Evolutionary conservation across 37 sponge, comb jelly and placozoan genomes (phyloP).

Genomic region (Ianthella basta): DNA sequence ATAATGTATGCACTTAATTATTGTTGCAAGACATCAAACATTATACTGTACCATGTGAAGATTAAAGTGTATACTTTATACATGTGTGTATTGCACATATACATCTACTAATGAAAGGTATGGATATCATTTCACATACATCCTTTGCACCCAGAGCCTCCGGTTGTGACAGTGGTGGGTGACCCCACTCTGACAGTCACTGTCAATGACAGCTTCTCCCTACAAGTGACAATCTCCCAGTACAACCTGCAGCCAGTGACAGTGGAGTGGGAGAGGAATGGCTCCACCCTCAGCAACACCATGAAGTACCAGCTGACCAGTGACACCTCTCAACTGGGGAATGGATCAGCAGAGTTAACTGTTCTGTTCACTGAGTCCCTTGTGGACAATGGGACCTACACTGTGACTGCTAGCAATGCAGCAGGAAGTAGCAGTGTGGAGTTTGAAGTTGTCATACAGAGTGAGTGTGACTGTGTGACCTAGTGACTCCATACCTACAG

Average conservation of each 20-base stretch:
- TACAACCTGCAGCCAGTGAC: conserved; percentile 36
- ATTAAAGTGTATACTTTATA: too few relatives aligned
- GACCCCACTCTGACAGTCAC: conserved; percentile 17
- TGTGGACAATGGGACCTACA: conserved; percentile 30
- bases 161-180: conserved; percentile 21
- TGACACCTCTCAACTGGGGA: neutral
- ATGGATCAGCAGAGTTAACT: conserved; percentile 22
- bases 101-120: too few relatives aligned
- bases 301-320: conserved; percentile 8
- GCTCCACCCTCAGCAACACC: neutral
- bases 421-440: conserved; percentile 13
- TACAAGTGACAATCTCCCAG: conserved; percentile 15
- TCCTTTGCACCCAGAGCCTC: conserved; percentile 4
- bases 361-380: neutral
- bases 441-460: conserved; percentile 33
- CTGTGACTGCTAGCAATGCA: conserved; percentile 25
- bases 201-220: conserved; percentile 3
- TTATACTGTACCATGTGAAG: too few relatives aligned
- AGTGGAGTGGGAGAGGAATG: conserved; percentile 23
- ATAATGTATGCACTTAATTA: too few relatives aligned
- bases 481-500: too few relatives aligned
- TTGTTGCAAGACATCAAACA: too few relatives aligned
- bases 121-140: too few relatives aligned
- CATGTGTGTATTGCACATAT: too few relatives aligned
- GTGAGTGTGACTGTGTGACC: too few relatives aligned